Evolutionary conservation across 2,888 invertebrate genomes (phyloP), one percentile per base, ranked within the genome.

Genomic region (Corbicula japonica): DNA sequence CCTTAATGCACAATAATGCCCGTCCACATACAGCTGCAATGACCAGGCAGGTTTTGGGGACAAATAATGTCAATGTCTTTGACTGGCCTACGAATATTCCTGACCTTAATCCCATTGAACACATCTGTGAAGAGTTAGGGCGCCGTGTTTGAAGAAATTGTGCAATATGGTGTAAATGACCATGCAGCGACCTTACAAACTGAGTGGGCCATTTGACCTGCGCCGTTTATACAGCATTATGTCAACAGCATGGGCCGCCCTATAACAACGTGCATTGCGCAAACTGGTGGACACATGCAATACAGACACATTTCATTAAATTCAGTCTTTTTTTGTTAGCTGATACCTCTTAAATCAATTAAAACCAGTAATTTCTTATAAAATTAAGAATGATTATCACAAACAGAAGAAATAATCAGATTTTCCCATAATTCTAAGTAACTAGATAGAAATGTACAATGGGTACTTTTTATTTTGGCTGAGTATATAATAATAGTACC

Each of bases 221-320:
- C 58, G 58, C 58, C 58, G 58, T 58, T 32, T 30, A 58, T 58
- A 32, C 58, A 58, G 58, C 18, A 34, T 58, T 58, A 58, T 18
- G 58, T 28, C 58, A 28, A 58, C 34, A 58, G 58, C 58, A 58
- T 58, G 46, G 6, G 18, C 46, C 46, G 46, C 46, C 46, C 15
- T 21, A 8, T 58, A 30, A 32, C 32, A 21, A 58, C 58, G 32
- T 58, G 58, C 58, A 58, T 58, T 58, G 18, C 2, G 34, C 34
- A 30, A 32, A 58, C 12, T 32, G 3, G 30, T 58, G 34, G 30
- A n/a, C 34, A 32, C 58, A 28, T 58, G 58, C 30, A 18, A 32
- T 18, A 32, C n/a, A 30, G n/a, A 12, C n/a, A 48, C 5, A n/a
- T 48, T 18, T n/a, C 12, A 48, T 48, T 48, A n/a, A 48, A 48